These are phyloP conservation scores for Danio albolineatus DNA, from an alignment of 2,797 vertebrate genomes.

Conservation along the genomic window DNA sequence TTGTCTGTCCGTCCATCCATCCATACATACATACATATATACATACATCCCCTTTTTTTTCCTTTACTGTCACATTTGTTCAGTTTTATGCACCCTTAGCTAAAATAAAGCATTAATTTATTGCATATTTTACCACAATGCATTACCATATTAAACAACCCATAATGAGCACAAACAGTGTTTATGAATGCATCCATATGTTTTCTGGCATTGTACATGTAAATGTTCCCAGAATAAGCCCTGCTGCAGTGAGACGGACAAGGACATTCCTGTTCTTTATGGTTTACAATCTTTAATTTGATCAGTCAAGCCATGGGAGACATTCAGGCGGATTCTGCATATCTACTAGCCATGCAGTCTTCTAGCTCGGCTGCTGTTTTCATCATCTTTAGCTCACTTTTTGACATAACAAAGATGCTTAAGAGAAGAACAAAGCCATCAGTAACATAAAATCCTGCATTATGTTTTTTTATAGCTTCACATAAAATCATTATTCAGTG, in stretches of 20 bases:
- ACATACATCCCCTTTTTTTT: too few species aligned
- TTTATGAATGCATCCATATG: background rate
- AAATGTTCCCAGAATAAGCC: conserved; percentile 9
- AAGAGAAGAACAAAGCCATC: conserved; percentile 21
- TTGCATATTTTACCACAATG: background rate
- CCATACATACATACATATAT: too few species aligned
- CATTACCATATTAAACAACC: background rate
- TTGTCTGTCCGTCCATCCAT: too few species aligned
- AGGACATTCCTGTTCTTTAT: conserved; percentile 17
- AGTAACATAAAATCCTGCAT: background rate
- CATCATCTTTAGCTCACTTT: conserved; percentile 13
- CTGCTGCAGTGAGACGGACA: conserved; percentile 18
- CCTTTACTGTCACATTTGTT: background rate
- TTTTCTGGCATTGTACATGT: background rate
- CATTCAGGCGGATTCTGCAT: conserved; percentile 23
- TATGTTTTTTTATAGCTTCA: background rate
- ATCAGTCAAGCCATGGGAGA: conserved; percentile 23
- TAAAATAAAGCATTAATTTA: background rate
- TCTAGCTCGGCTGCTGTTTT: conserved; percentile 19
- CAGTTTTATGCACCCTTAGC: background rate
- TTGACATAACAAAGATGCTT: conserved; percentile 17
- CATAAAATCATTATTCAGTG: background rate
- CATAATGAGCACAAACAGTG: background rate
- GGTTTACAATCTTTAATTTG: conserved; percentile 40
- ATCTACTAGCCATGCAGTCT: background rate